phyloP scores from a whole-genome alignment of 2,797 vertebrate species.

The Graptemys geographica region DNA sequence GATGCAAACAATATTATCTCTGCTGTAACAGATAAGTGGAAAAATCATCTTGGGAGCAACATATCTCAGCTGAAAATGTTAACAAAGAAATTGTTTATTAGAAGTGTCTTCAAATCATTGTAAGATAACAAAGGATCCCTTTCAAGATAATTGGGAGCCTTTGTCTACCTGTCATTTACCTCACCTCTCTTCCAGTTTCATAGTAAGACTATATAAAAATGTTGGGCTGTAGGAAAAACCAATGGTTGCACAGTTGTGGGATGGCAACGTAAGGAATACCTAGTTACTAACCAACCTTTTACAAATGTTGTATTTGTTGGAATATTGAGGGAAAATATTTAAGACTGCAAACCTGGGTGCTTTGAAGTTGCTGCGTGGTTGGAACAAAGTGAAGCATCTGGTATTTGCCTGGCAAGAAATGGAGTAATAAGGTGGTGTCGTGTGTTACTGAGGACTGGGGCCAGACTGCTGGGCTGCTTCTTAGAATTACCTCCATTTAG shows the following conservation, averaged over 20 bases:
- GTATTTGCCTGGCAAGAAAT: fast-evolving
- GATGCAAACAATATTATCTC: neutral
- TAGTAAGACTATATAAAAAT: neutral
- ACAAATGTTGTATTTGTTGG: neutral
- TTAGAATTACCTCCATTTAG: neutral
- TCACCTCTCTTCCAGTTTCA: neutral
- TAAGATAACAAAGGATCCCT: neutral
- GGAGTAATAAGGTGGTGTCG: fast-evolving
- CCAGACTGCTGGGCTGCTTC: neutral
- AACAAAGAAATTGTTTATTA: neutral
- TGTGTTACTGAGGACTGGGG: fast-evolving
- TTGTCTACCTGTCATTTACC: fast-evolving
- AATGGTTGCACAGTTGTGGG: neutral
- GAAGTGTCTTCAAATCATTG: neutral
- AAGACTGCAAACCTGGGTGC: neutral
- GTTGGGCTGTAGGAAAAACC: neutral
- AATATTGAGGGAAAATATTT: neutral
- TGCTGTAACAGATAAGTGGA: neutral
- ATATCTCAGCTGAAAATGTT: neutral
- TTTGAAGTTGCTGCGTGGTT: neutral
- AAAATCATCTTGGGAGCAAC: neutral
- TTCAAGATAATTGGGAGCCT: neutral
- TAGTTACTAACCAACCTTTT: neutral
- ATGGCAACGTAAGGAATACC: fast-evolving
- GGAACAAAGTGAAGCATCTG: neutral